These are phyloP conservation scores for Heterohyrax brucei DNA, from an alignment of 2,797 vertebrate genomes.

Conservation along the genomic window DNA sequence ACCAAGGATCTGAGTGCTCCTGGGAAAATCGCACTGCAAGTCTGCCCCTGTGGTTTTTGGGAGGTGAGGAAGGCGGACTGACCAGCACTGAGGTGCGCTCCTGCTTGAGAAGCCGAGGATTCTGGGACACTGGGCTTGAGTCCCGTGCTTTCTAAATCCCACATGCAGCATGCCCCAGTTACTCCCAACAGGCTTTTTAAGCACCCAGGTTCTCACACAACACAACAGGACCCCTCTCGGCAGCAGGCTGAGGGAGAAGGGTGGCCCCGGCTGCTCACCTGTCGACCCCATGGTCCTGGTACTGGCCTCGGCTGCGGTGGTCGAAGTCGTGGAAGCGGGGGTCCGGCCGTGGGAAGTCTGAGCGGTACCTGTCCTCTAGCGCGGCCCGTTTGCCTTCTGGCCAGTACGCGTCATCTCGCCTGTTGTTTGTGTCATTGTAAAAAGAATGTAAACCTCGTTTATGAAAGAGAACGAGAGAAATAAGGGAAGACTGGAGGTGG, in stretches of 20 bases:
- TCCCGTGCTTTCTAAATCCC: neutral
- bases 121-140: neutral
- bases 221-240: neutral
- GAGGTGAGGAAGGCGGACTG: neutral
- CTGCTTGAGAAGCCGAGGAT: neutral
- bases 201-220: no score
- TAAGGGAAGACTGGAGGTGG: no score
- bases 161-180: neutral
- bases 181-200: neutral
- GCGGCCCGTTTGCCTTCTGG: constrained; percentile 94
- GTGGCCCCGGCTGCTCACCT: constrained; percentile 88
- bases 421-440: constrained; percentile 78
- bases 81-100: neutral
- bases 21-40: no score
- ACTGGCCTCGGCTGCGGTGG: constrained; percentile 95
- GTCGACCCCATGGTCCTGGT: constrained; percentile 94
- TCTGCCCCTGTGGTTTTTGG: no score
- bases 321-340: constrained; percentile 97
- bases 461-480: neutral
- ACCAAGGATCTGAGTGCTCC: no score
- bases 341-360: constrained; percentile 94
- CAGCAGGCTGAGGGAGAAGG: neutral
- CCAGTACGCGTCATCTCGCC: constrained; percentile 95
- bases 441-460: neutral
- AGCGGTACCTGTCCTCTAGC: constrained; percentile 94